Base-by-base conservation (phyloP, 2,113 vertebrate genomes). In the Crotophaga sulcirostris region DNA sequence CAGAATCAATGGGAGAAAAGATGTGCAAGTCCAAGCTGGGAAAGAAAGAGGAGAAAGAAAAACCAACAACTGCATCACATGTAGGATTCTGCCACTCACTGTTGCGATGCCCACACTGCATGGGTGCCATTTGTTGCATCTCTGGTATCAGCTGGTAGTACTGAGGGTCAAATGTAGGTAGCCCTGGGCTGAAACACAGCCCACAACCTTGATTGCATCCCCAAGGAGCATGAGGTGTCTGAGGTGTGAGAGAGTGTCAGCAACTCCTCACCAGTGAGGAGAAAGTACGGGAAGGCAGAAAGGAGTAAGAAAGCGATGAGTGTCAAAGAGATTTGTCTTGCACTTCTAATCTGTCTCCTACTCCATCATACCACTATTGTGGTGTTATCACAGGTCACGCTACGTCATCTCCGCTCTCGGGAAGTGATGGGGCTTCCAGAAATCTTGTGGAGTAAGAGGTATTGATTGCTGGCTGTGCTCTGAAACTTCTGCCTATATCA, bases 61-160 rank as follows among this genome's bases (percentile, higher is more conserved):
- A 67, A 5, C 0, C 16, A 60, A 42, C 36, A 69, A 8, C 4
- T 55, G 26, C 10, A 28, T 69, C 0, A 0, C 17, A 21, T 12
- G 6, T 31, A 16, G 38, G 21, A 29, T 68, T 82, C 52, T 56
- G 34, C 13, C 18, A 3, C 16, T 67, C 78, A 20, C 33, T 45
- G 6, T 23, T 59, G 11, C 3, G 2, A 16, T 40, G 31, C 13
- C 13, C 16, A 8, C 28, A 42, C 42, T 21, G 25, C 15, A 2
- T 28, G 42, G 44, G 16, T 6, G 21, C 25, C 6, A 8, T 34
- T 66, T 7, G 3, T 15, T 26, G 40, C 15, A 9, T 26, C 33
- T 64, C 59, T 90, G 31, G 31, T 52, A 25, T 81, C 51, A 40
- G 29, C 16, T 69, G 36, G 54, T 26, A n/a, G 49, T 28, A 16